A percentile compares a stretch with the other conserved stretches of the same genome.
phyloP scores from a whole-genome alignment of 2,888 invertebrate genomes.

The Bedellia somnulentella region DNA sequence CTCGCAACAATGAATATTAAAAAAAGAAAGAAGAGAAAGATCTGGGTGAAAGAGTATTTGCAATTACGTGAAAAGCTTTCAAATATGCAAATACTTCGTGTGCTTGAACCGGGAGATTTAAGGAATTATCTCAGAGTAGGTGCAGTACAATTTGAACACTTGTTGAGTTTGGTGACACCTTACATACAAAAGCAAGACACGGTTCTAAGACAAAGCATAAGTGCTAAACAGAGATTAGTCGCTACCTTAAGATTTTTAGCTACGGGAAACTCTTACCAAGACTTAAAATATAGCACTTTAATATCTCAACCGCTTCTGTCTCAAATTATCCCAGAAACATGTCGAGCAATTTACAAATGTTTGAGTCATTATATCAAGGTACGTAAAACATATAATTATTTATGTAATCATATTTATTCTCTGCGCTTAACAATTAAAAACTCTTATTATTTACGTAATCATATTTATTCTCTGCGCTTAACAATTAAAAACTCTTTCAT shows the following conservation, averaged over 20 bases:
- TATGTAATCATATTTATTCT: no score
- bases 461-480: no score
- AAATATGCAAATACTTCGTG: no score
- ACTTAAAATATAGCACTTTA: conserved; percentile 4
- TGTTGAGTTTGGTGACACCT: conserved; percentile 7
- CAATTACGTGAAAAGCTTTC: no score
- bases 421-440: no score
- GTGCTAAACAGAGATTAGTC: conserved; percentile 8
- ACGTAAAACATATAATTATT: no score
- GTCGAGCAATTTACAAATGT: conserved; percentile 9
- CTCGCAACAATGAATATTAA: no score
- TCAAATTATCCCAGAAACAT: conserved; percentile 10
- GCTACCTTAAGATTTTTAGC: conserved; percentile 9
- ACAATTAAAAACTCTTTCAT: no score
- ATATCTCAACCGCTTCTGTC: conserved; percentile 7
- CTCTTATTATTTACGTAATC: no score
- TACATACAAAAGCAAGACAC: conserved; percentile 9
- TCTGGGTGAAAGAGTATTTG: no score
- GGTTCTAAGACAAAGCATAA: conserved; percentile 7
- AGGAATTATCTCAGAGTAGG: conserved; percentile 10
- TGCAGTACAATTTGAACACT: conserved; percentile 2
- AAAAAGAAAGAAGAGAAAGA: no score
- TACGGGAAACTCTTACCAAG: conserved; percentile 6
- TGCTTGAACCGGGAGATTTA: conserved; percentile 9
- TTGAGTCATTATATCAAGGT: no score